phyloP scores from a whole-genome alignment of 2,113 vertebrate genomes.

The Empidonax alnorum region DNA sequence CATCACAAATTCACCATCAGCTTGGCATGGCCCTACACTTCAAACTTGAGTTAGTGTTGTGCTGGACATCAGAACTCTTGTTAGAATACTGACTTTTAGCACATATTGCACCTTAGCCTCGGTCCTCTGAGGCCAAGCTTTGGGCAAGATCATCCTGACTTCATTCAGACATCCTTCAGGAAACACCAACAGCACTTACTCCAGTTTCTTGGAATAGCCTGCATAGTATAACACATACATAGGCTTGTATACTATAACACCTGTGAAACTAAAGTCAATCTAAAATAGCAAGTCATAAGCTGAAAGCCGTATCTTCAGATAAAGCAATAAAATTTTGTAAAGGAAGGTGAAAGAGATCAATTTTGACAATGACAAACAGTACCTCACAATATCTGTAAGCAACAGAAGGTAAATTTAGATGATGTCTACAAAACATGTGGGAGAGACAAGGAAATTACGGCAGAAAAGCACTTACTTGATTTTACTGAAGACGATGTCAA shows the following conservation, averaged over 20 bases:
- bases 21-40: not conserved
- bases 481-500: conserved; percentile 98
- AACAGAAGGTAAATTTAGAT: not conserved
- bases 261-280: not conserved
- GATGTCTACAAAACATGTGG: not conserved
- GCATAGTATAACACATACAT: not conserved
- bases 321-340: not conserved
- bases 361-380: not conserved
- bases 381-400: not conserved
- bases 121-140: not conserved
- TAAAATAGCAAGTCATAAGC: not conserved
- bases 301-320: not conserved
- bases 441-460: not conserved
- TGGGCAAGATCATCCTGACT: not conserved
- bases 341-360: not conserved
- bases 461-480: conserved; percentile 86
- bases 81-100: not conserved
- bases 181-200: not conserved
- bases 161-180: not conserved
- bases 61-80: not conserved
- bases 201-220: not conserved
- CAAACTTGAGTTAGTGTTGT: not conserved
- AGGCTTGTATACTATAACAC: not conserved
- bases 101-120: not conserved
- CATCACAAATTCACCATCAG: not conserved